Conservation (phyloP, 2,888 invertebrate species). For the Morpho helenor region DNA sequence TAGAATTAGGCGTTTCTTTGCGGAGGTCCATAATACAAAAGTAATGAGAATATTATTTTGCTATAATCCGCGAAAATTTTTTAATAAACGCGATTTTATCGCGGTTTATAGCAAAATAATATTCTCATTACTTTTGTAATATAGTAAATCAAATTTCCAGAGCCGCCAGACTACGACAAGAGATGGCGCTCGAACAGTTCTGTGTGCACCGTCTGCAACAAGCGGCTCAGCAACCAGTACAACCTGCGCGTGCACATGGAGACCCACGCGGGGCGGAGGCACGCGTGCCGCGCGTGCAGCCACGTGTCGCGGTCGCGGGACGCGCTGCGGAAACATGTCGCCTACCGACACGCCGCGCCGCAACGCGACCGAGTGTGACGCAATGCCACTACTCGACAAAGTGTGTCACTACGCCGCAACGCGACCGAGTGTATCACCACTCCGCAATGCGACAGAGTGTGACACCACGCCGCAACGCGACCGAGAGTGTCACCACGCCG, state of each 20-base stretch:
- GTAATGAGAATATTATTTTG: too few species aligned
- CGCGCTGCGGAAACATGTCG: constrained; percentile 92
- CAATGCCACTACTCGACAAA: not conserved
- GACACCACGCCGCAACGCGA: constrained; percentile 84
- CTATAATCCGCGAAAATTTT: too few species aligned
- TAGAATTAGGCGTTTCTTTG: too few species aligned
- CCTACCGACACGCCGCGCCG: constrained; percentile 86
- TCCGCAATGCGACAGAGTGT: too few species aligned
- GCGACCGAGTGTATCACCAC: too few species aligned
- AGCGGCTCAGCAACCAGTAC: constrained; percentile 93
- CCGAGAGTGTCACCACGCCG: constrained; percentile 92
- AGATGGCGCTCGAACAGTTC: constrained; percentile 66
- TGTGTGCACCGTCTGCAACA: constrained; percentile 91
- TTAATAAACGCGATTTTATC: too few species aligned
- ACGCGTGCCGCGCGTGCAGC: constrained; percentile 91
- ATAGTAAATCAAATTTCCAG: constrained; percentile 39
- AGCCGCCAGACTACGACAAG: constrained; percentile 49
- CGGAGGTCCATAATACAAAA: too few species aligned
- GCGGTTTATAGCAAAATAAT: too few species aligned
- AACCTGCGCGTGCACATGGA: constrained; percentile 94
- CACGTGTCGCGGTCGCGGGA: constrained; percentile 93
- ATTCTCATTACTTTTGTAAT: too few species aligned
- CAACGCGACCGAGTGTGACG: constrained; percentile 6
- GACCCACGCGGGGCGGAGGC: constrained; percentile 92
- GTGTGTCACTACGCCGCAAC: too few species aligned